Base-by-base conservation (phyloP, 2,888 invertebrate species). In the Brassicogethes aeneus region DNA sequence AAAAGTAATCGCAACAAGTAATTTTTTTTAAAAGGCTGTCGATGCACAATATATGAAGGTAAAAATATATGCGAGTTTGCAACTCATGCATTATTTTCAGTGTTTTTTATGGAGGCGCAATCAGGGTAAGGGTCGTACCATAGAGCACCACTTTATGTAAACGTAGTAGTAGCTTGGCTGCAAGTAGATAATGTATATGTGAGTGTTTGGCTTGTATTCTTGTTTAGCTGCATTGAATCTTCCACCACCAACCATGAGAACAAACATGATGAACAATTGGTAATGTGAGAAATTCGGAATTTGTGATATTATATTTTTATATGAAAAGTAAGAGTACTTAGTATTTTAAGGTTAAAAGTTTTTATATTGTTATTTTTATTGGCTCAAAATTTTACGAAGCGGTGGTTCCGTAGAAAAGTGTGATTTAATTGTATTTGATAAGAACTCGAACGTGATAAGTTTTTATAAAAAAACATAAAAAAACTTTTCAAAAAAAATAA, bases 81-180 rank as follows among this genome's bases (percentile, higher is more conserved):
- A n/a, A n/a, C n/a, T n/a, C n/a, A n/a, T n/a, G n/a, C n/a, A n/a
- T n/a, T n/a, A n/a, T n/a, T n/a, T n/a, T n/a, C n/a, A n/a, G n/a
- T n/a, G n/a, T n/a, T n/a, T n/a, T n/a, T n/a, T n/a, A n/a, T 50
- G 59, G 62, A 61, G 62, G 64, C 62, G 59, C 57, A 66, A 66
- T 65, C 66, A 66, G 66, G 66, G 66, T 66, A 65, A 65, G 64
- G 64, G 63, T 66, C 64, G 63, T 64, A 64, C 60, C 57, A 56
- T 63, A 65, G 57, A 64, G 62, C 62, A 65, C 64, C 62, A 63
- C 61, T 58, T 54, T 59, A 51, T 54, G 54, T 61, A 58, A 54
- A 51, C 53, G 55, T 63, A 56, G 54, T 62, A 56, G 54, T 64
- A 63, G 64, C 64, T 62, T 64, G 52, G 59, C 60, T 61, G 57